Evolutionary conservation across 2,113 vertebrate genomes (phyloP).

Genomic region (Origma solitaria): DNA sequence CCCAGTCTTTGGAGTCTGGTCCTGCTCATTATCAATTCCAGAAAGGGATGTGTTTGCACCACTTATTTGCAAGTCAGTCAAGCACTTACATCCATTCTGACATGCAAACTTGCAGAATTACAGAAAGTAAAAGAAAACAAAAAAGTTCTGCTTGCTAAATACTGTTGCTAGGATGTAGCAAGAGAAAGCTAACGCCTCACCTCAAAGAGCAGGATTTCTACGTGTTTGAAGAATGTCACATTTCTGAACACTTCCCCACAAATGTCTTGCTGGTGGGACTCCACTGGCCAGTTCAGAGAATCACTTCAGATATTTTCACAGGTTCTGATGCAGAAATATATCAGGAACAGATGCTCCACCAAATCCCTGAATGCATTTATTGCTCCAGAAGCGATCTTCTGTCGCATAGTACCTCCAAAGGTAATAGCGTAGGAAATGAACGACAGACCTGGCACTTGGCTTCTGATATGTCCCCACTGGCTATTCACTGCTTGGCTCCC

Average conservation of each 20-base stretch:
- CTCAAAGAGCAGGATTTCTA: neutral
- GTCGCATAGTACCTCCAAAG: neutral
- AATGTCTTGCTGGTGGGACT: neutral
- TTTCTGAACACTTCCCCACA: neutral
- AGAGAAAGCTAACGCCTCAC: neutral
- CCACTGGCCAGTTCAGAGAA: neutral
- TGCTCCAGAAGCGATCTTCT: neutral
- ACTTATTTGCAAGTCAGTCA: neutral
- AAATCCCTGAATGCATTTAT: neutral
- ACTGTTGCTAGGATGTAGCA: neutral
- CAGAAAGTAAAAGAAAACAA: neutral
- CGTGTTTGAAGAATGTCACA: neutral
- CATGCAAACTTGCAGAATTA: neutral
- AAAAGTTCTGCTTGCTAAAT: neutral
- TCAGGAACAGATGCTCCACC: neutral
- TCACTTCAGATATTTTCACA: neutral
- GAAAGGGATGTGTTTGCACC: neutral
- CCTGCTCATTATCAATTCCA: neutral
- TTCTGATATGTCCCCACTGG: constrained; percentile 25
- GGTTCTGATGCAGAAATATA: neutral
- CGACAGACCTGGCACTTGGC: neutral
- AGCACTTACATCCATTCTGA: neutral
- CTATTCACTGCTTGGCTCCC: neutral
- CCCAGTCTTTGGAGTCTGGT: neutral
- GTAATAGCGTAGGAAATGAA: neutral